phyloP scores from a whole-genome alignment of 2,113 vertebrate species.

The Lathamus discolor region DNA sequence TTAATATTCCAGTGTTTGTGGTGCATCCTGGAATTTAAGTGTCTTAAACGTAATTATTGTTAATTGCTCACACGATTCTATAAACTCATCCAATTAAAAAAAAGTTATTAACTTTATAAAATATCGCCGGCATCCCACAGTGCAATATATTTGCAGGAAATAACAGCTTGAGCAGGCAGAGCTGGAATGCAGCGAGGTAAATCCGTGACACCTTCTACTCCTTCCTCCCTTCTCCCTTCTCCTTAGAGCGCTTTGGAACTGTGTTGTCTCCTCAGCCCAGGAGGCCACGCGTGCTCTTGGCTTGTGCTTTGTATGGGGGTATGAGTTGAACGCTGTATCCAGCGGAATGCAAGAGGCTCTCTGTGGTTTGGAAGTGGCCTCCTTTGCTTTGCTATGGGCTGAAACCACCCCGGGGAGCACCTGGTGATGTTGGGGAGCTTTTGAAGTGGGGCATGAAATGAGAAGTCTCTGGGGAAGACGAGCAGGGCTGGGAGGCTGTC shows the following conservation, averaged over 20 bases:
- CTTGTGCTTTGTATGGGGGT: fast-evolving
- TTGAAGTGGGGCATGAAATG: not conserved
- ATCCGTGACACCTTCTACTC: not conserved
- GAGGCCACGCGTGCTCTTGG: fast-evolving
- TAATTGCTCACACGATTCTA: slow-evolving; percentile 78
- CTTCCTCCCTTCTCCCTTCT: not conserved
- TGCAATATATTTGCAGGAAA: slow-evolving; percentile 70
- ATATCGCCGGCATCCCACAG: slow-evolving; percentile 76
- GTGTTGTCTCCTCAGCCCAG: fast-evolving
- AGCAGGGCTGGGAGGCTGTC: not conserved
- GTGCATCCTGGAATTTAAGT: slow-evolving; percentile 78
- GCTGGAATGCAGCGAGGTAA: slow-evolving; percentile 56
- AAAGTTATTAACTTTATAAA: slow-evolving; percentile 85
- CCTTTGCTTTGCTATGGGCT: fast-evolving
- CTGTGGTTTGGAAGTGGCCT: not conserved
- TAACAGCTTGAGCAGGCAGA: slow-evolving; percentile 64
- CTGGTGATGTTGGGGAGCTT: fast-evolving
- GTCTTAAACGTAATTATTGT: slow-evolving; percentile 81
- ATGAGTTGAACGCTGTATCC: fast-evolving
- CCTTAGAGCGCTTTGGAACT: not conserved
- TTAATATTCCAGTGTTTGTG: slow-evolving; percentile 73
- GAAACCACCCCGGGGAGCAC: fast-evolving
- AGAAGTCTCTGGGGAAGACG: not conserved
- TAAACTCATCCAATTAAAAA: slow-evolving; percentile 83
- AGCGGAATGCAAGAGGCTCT: not conserved